Percentiles rank a stretch among this genome's conserved stretches.
These are phyloP conservation scores for Phyllostomus discolor DNA, from an alignment of 2,113 vertebrate genomes.

Conservation along the genomic window DNA sequence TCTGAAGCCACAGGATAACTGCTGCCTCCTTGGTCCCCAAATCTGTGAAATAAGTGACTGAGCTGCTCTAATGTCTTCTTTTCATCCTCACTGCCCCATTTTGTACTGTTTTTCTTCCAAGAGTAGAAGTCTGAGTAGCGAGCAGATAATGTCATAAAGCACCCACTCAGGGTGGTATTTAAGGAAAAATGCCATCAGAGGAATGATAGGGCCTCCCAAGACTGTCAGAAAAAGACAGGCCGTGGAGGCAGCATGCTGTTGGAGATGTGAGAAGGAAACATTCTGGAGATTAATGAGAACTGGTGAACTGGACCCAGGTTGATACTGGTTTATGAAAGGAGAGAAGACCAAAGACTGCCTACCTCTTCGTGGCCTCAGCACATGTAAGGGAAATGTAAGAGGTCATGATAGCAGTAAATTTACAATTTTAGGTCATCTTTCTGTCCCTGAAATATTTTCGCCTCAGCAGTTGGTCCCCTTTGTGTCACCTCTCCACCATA, in stretches of 20 bases:
- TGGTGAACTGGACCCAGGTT: neutral
- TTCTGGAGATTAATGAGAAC: neutral
- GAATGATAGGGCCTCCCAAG: neutral
- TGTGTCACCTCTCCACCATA: neutral
- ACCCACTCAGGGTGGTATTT: neutral
- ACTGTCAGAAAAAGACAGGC: neutral
- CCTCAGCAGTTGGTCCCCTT: too few species aligned
- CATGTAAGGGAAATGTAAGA: neutral
- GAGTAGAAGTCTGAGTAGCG: neutral
- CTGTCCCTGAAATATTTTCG: too few species aligned
- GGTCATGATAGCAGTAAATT: neutral
- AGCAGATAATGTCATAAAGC: neutral
- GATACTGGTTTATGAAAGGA: neutral
- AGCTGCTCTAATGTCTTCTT: neutral
- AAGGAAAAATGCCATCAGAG: neutral
- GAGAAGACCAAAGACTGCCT: neutral
- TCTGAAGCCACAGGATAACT: neutral
- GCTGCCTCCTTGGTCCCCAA: neutral
- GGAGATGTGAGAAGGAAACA: neutral
- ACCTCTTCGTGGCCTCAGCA: neutral
- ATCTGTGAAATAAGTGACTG: rapidly evolving
- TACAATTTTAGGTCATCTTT: neutral
- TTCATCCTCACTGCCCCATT: neutral
- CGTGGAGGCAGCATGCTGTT: too few species aligned
- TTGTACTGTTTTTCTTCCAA: neutral